These are phyloP conservation scores for Myathropa florea DNA, from an alignment of 2,888 invertebrate species.

Conservation along the genomic window DNA sequence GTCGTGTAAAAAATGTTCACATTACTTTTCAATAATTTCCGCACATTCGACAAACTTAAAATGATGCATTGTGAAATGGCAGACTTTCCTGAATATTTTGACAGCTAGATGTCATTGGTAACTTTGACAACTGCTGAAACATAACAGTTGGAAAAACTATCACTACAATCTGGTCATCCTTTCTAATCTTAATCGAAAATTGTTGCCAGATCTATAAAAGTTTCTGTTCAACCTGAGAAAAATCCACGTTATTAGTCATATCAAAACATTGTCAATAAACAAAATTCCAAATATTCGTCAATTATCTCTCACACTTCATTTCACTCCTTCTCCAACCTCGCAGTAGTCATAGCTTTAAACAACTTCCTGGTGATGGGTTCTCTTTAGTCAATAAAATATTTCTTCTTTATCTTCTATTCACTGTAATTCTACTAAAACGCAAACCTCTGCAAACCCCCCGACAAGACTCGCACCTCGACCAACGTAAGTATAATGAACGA, in stretches of 20 bases:
- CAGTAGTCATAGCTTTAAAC: not conserved
- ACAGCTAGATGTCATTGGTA: no score
- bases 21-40: no score
- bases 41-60: no score
- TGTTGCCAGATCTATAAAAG: no score
- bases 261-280: not conserved
- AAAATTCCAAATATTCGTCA: not conserved
- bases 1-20: no score
- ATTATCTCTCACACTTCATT: not conserved
- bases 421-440: slow-evolving; percentile 50
- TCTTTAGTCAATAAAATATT: slow-evolving; percentile 48
- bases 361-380: slow-evolving; percentile 54
- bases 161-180: no score
- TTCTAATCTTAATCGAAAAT: no score
- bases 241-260: not conserved
- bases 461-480: slow-evolving; percentile 73
- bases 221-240: no score
- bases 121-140: no score
- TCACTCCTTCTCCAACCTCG: not conserved
- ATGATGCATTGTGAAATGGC: no score
- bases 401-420: slow-evolving; percentile 49
- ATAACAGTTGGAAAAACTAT: no score
- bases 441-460: not conserved
- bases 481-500: slow-evolving; percentile 78
- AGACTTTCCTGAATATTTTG: no score